Evolutionary conservation across 2,888 invertebrate genomes (phyloP), one percentile per base, ranked within the genome.

Genomic region (Plebejus melissa): DNA sequence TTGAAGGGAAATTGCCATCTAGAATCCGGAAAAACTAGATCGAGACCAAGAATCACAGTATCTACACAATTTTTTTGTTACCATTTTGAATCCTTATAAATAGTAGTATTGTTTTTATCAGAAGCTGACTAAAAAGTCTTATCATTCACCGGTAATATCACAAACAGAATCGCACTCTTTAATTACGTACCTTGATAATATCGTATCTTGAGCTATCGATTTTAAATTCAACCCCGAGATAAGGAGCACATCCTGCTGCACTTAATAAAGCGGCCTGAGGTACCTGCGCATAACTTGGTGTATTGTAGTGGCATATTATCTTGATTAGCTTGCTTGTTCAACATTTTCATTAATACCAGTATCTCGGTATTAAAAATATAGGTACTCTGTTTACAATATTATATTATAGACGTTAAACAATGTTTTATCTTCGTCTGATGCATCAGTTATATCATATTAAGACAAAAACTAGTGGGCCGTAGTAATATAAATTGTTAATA

Each of bases 251-350:
- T 72, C 72, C 72, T 72, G 72, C 72, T 32, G 54, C 72, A 72
- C 72, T 72, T 54, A 72, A 72, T 72, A 72, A 72, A 72, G 54
- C 16, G 72, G 54, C 54, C 54, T 54, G 50, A 28, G 54, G 54
- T 65, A 65, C 32, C 65, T 65, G 71, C 22, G 54, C 50, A 54
- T 72, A 54, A 72, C 54, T 72, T 50, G 72, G 72, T 28, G 41
- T 54, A 72, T 72, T 72, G 72, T 72, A 72, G 72, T 72, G 72
- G 72, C 72, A 72, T 72, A 72, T 54, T 72, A 72, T 54, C 32
- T 54, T 28, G 50, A 72, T 72, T 72, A 54, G 28, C 72, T 72
- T 32, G 72, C 72, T 50, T 72, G 32, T 32, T 54, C 54, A 50
- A 72, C 54, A 72, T 72, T 72, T 54, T 72, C 72, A 54, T 72